Evolutionary conservation across 2,888 invertebrate species (phyloP).

Genomic region (Monopis laevigella): DNA sequence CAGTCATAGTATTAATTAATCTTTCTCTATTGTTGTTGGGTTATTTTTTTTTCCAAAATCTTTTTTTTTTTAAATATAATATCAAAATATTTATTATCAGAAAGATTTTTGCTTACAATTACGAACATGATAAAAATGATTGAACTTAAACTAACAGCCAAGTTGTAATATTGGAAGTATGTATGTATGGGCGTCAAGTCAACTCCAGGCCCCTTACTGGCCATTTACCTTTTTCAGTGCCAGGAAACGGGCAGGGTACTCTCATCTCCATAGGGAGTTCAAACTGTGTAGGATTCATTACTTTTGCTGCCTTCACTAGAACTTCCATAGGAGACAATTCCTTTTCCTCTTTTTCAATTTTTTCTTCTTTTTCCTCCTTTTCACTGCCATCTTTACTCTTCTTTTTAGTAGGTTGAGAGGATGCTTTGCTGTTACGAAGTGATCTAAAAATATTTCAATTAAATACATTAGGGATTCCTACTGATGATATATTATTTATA

Average conservation of each 20-base stretch:
- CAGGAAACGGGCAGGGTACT: slow-evolving; percentile 81
- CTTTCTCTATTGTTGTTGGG: too few relatives aligned
- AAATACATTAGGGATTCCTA: neutral
- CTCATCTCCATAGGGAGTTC: slow-evolving; percentile 84
- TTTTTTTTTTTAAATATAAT: too few relatives aligned
- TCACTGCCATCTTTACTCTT: slow-evolving; percentile 33
- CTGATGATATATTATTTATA: neutral
- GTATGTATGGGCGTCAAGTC: too few relatives aligned
- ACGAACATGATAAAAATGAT: too few relatives aligned
- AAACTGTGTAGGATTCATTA: slow-evolving; percentile 91
- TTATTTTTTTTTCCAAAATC: too few relatives aligned
- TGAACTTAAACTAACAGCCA: too few relatives aligned
- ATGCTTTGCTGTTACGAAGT: slow-evolving; percentile 37
- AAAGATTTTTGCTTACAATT: too few relatives aligned
- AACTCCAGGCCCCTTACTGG: too few relatives aligned
- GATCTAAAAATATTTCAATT: slow-evolving; percentile 27
- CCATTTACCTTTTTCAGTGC: slow-evolving; percentile 77
- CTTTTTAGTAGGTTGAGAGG: slow-evolving; percentile 31
- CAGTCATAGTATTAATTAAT: too few relatives aligned
- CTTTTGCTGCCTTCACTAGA: slow-evolving; percentile 82
- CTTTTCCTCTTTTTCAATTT: slow-evolving; percentile 27
- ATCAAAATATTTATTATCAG: too few relatives aligned
- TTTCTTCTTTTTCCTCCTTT: slow-evolving; percentile 18
- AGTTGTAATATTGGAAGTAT: too few relatives aligned
- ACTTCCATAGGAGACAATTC: slow-evolving; percentile 75